These are phyloP conservation scores for Eumerus sabulonum DNA, from an alignment of 2,888 invertebrate genomes.

Conservation along the genomic window DNA sequence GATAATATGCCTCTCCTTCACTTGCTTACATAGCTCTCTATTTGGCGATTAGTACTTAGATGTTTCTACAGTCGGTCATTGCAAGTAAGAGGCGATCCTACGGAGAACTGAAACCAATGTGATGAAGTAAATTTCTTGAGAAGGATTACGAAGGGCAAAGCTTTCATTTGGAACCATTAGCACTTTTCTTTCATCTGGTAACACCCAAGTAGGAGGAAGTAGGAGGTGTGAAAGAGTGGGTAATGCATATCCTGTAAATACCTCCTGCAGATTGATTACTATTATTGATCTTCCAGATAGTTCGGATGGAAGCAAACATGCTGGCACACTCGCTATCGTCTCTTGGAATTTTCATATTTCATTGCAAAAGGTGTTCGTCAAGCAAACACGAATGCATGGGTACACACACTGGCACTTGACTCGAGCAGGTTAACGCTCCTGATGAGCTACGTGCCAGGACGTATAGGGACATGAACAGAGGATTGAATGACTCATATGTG, in stretches of 20 bases:
- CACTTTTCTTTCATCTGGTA: too few relatives aligned
- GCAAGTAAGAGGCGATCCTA: constrained; percentile 19
- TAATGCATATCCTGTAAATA: constrained; percentile 43
- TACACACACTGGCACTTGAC: constrained; percentile 8
- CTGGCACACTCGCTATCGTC: not conserved
- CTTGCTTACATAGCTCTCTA: not conserved
- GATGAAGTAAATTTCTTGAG: constrained; percentile 31
- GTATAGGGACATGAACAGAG: too few relatives aligned
- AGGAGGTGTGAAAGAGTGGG: constrained; percentile 7
- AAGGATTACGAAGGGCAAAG: not conserved
- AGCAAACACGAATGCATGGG: too few relatives aligned
- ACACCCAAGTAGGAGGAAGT: too few relatives aligned
- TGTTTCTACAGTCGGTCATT: constrained; percentile 18
- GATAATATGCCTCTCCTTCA: constrained; percentile 14
- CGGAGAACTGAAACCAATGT: constrained; percentile 23
- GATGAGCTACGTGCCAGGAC: not conserved
- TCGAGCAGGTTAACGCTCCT: constrained; percentile 28
- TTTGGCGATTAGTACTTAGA: constrained; percentile 23
- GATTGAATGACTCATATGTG: constrained; percentile 17
- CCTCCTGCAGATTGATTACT: constrained; percentile 53
- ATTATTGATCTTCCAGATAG: constrained; percentile 49
- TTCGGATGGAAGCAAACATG: not conserved
- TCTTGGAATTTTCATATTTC: constrained; percentile 21
- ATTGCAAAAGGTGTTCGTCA: constrained; percentile 6
- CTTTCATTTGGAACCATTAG: constrained; percentile 29